These are phyloP conservation scores for Littorina saxatilis DNA, from an alignment of 1,140 invertebrate species.

Conservation along the genomic window DNA sequence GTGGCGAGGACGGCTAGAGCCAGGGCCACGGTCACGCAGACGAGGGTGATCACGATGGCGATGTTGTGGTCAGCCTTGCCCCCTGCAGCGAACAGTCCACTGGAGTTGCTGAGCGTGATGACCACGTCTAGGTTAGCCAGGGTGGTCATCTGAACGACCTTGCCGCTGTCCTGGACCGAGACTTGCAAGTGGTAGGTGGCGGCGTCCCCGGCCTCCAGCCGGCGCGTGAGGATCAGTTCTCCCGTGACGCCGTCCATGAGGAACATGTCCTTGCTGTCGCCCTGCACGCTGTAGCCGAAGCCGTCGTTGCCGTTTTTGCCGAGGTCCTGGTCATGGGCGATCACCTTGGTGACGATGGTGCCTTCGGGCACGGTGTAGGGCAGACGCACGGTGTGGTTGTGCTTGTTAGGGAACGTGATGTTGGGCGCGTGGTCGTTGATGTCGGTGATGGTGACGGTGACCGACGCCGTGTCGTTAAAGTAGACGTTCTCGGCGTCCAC, in stretches of 20 bases:
- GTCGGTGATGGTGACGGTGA: constrained; percentile 88
- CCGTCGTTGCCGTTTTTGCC: constrained; percentile 85
- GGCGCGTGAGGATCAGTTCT: constrained; percentile 54
- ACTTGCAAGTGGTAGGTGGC: constrained; percentile 59
- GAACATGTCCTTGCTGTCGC: constrained; percentile 59
- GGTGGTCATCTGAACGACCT: constrained; percentile 46
- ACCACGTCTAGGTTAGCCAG: constrained; percentile 56
- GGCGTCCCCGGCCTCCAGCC: constrained; percentile 55
- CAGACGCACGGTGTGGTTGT: constrained; percentile 60
- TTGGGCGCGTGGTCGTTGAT: constrained; percentile 81
- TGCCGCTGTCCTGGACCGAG: constrained; percentile 59
- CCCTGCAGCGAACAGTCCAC: constrained; percentile 3
- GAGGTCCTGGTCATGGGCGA: constrained; percentile 59
- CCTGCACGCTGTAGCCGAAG: constrained; percentile 83
- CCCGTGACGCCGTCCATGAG: constrained; percentile 60
- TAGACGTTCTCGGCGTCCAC: constrained; percentile 92
- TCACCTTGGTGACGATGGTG: constrained; percentile 54
- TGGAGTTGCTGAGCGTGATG: constrained; percentile 58
- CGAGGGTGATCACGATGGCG: constrained; percentile 64
- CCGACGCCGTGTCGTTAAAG: constrained; percentile 90
- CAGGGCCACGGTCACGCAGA: constrained; percentile 63
- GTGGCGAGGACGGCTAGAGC: constrained; percentile 63
- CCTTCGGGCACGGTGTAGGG: constrained; percentile 53
- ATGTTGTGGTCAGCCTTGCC: constrained; percentile 60
- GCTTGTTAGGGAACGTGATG: constrained; percentile 74